Conservation (phyloP, 2,888 invertebrate species). For the Scaptomyza polygonia region DNA sequence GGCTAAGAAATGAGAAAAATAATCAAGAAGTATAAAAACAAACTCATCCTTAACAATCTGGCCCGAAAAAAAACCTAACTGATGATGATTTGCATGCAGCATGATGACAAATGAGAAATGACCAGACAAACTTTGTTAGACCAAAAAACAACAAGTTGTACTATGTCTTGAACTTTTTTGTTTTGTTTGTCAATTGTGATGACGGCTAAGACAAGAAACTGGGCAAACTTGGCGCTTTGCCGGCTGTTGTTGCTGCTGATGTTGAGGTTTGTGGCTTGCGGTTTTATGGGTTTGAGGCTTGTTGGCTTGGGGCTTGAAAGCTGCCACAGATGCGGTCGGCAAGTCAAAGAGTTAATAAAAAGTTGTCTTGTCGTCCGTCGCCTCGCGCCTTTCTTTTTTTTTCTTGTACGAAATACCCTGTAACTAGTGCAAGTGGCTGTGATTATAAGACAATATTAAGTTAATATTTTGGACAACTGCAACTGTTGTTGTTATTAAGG, state of each 20-base stretch:
- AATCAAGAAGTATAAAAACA: conserved; percentile 14
- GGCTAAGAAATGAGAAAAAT: conserved; percentile 55
- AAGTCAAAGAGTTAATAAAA: conserved; percentile 76
- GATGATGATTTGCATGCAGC: conserved; percentile 53
- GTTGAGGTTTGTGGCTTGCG: neutral
- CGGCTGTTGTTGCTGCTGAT: neutral
- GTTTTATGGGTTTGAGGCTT: conserved; percentile 1
- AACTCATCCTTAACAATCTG: neutral
- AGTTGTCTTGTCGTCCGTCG: conserved; percentile 51
- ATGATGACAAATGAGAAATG: conserved; percentile 43
- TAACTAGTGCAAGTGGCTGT: neutral
- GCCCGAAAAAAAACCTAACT: conserved; percentile 6
- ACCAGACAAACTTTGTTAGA: conserved; percentile 43
- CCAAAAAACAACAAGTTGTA: conserved; percentile 69
- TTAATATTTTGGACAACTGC: conserved; percentile 3
- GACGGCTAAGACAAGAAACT: conserved; percentile 31
- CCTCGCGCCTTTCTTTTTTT: conserved; percentile 31
- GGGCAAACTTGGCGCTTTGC: conserved; percentile 20
- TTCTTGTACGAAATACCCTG: conserved; percentile 12
- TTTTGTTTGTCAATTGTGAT: conserved; percentile 17
- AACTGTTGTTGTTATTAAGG: conserved; percentile 35
- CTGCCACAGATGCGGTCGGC: conserved; percentile 52
- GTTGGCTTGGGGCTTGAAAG: conserved; percentile 4
- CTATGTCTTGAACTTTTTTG: conserved; percentile 22
- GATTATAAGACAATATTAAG: too few species aligned